Percentiles rank a stretch among this genome's conserved stretches.
Conservation (phyloP, 2,888 invertebrate genomes). For the Phytoseiulus persimilis region DNA sequence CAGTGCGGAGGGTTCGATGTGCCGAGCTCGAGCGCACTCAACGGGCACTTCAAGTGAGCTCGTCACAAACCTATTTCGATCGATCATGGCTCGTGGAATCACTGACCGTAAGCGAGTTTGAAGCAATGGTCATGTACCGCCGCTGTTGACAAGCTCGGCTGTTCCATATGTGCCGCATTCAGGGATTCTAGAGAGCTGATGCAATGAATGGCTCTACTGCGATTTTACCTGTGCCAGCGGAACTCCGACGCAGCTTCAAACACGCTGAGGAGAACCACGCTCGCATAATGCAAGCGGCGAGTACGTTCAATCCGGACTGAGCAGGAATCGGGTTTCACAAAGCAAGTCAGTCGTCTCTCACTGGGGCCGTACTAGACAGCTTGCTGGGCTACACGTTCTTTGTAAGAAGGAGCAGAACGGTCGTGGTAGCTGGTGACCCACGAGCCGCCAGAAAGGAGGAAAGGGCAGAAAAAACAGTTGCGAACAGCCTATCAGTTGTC, state of each 20-base stretch:
- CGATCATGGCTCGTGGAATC: neutral
- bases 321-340: neutral
- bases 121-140: neutral
- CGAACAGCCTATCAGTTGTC: neutral
- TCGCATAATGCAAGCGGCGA: neutral
- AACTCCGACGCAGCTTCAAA: neutral
- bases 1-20: too few relatives aligned
- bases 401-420: neutral
- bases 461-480: neutral
- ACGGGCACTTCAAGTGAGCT: too few relatives aligned
- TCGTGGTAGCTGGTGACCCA: neutral
- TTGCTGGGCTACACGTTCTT: neutral
- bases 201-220: neutral
- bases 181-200: neutral
- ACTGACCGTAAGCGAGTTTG: neutral
- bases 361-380: neutral
- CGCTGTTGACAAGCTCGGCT: neutral
- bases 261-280: neutral
- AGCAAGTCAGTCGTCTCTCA: neutral
- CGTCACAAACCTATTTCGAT: neutral
- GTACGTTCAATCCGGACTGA: neutral
- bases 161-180: neutral
- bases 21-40: too few relatives aligned
- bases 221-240: neutral
- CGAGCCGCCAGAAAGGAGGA: neutral